Evolutionary conservation across 2,113 vertebrate species (phyloP), one percentile per base, ranked within the genome.

Genomic region (Phrynosoma platyrhinos): DNA sequence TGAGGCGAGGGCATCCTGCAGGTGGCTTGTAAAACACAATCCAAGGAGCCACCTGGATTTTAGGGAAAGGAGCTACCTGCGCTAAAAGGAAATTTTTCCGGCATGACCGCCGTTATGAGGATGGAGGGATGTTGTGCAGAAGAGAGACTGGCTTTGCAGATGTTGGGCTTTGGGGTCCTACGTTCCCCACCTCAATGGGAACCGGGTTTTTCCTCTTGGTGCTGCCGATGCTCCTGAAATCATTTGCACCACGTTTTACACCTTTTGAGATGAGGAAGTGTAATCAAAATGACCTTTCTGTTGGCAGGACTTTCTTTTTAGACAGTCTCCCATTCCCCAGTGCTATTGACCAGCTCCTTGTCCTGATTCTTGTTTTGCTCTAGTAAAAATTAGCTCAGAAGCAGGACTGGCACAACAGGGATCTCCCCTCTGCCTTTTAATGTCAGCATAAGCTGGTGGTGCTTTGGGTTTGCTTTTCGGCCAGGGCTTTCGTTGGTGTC

Each of bases 11-110:
- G 90, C 90, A 83, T 90, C 87, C 93, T 91, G 88, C 93, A 95
- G 92, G 87, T 95, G 94, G 88, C 94, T 95, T 93, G 91, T 95
- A 96, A 96, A 96, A 94, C 89, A 86, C 32, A 92, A 92, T 92
- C 91, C 92, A 0, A 80, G 79, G 82, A 95, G 79, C 91, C 94
- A 94, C 93, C 95, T 97, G 96, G 84, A 36, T 91, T 90, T 91
- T 52, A 81, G 90, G 90, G 91, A 68, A 84, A 74, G 47, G 87
- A 25, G 81, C 84, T 91, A 92, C 83, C 79, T 93, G 93, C 85
- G 36, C 82, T 0, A 8, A 55, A 87, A 84, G 79, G 30, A 32
- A 74, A 30, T 20, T 68, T 89, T 10, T 89, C 3, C 91, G 23
- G 66, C 42, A 6, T 16, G 0, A 0, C 14, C 76, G 83, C 72